Evolutionary conservation across 1,140 invertebrate species (phyloP).

Genomic region (Trachymyrmex cornetzi): DNA sequence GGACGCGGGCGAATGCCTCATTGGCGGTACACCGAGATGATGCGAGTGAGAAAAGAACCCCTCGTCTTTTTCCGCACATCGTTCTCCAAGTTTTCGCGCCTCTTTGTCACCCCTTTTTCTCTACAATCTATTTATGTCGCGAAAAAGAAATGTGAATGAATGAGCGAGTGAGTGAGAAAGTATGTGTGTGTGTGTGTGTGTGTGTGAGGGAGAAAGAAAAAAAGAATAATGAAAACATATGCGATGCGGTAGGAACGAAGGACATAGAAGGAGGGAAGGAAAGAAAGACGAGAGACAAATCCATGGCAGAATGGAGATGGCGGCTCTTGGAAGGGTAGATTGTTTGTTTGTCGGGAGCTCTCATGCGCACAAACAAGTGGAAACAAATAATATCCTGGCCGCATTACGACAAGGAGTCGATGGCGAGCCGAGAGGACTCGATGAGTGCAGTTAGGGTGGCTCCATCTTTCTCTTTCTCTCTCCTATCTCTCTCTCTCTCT

Average conservation of each 20-base stretch:
- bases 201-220: neutral
- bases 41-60: slow-evolving; percentile 41
- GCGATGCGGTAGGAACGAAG: slow-evolving; percentile 13
- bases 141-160: slow-evolving; percentile 45
- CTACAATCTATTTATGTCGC: slow-evolving; percentile 65
- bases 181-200: neutral
- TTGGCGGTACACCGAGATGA: slow-evolving; percentile 56
- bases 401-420: slow-evolving; percentile 77
- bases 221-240: slow-evolving; percentile 30
- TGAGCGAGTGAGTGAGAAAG: neutral
- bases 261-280: slow-evolving; percentile 13
- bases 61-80: slow-evolving; percentile 2
- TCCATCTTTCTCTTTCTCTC: slow-evolving; percentile 36
- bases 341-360: slow-evolving; percentile 83
- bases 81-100: slow-evolving; percentile 12
- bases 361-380: slow-evolving; percentile 83
- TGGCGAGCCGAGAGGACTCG: slow-evolving; percentile 56
- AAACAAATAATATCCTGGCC: slow-evolving; percentile 86
- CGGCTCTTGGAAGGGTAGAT: slow-evolving; percentile 73
- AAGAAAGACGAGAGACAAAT: slow-evolving; percentile 15
- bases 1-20: slow-evolving; percentile 67
- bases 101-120: slow-evolving; percentile 61
- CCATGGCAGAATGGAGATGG: neutral
- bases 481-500: slow-evolving; percentile 45
- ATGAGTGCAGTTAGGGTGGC: slow-evolving; percentile 55